These are phyloP conservation scores for Cosmopolites sordidus DNA, from an alignment of 2,888 invertebrate species.

Conservation along the genomic window DNA sequence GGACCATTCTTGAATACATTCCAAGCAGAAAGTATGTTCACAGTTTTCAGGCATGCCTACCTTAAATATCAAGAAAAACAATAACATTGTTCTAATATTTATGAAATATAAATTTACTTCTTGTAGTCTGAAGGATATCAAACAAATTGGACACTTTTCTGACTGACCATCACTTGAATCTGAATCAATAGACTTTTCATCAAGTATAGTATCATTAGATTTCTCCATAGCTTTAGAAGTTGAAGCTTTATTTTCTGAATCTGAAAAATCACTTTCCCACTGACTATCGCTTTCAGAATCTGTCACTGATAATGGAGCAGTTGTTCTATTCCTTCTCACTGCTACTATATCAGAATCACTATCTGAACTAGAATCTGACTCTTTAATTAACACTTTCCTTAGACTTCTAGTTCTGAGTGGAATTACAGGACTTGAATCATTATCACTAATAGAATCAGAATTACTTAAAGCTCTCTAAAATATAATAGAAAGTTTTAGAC, in stretches of 20 bases:
- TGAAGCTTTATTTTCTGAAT: slow-evolving; percentile 22
- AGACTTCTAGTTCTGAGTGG: neutral
- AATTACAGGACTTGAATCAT: slow-evolving; percentile 17
- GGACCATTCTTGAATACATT: slow-evolving; percentile 92
- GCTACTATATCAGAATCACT: slow-evolving; percentile 35
- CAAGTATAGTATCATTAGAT: slow-evolving; percentile 13
- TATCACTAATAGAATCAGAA: slow-evolving; percentile 34
- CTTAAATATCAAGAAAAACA: slow-evolving; percentile 5
- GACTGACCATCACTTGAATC: slow-evolving; percentile 51
- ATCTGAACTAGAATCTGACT: slow-evolving; percentile 28
- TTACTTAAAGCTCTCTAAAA: slow-evolving; percentile 57
- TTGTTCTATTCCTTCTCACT: slow-evolving; percentile 27
- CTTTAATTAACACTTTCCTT: slow-evolving; percentile 1
- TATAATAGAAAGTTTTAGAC: neutral
- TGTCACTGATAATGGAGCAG: slow-evolving; percentile 32
- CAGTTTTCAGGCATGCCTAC: slow-evolving; percentile 83
- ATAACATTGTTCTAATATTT: neutral
- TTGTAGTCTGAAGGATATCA: slow-evolving; percentile 58
- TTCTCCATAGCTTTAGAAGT: neutral
- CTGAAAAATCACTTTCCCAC: slow-evolving; percentile 36
- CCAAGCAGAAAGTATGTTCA: slow-evolving; percentile 84
- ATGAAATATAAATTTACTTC: slow-evolving; percentile 15
- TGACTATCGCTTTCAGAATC: slow-evolving; percentile 32
- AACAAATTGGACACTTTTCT: slow-evolving; percentile 88
- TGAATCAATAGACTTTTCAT: slow-evolving; percentile 32